Evolutionary conservation across 2,113 vertebrate genomes (phyloP).

Genomic region (Brienomyrus brachyistius): DNA sequence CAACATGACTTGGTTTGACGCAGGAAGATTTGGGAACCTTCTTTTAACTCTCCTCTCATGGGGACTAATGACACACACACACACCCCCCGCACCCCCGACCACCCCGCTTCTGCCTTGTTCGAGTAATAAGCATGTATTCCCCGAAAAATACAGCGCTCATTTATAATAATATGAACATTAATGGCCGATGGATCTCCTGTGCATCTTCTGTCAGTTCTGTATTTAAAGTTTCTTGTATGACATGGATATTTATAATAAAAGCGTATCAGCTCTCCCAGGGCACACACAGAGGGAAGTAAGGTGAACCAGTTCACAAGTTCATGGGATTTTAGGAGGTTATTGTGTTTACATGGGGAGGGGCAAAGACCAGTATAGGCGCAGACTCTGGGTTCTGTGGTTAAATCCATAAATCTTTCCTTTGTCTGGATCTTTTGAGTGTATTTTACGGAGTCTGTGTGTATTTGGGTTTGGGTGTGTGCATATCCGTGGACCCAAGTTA

Average conservation of each 20-base stretch:
- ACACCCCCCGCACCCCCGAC: not conserved
- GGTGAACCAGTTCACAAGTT: not conserved
- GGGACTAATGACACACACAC: not conserved
- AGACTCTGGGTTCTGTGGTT: not conserved
- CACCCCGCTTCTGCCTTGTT: not conserved
- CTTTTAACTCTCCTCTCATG: not conserved
- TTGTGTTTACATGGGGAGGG: not conserved
- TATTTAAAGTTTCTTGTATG: not conserved
- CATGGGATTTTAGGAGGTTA: constrained; percentile 6
- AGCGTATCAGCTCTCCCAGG: not conserved
- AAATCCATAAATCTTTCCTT: not conserved
- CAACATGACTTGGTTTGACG: not conserved
- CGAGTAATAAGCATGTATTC: not conserved
- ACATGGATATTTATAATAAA: not conserved
- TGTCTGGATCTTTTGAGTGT: not conserved
- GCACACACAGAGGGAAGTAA: not conserved
- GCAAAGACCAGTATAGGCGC: not conserved
- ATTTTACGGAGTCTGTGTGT: constrained; percentile 44
- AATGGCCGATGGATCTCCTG: not conserved
- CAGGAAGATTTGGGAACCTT: not conserved
- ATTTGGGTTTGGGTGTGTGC: constrained; percentile 26
- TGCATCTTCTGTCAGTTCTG: not conserved
- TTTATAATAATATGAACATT: not conserved
- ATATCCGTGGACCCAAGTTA: not conserved
- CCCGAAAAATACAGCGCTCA: not conserved